A percentile compares a stretch with the other conserved stretches of the same genome.
Conservation (phyloP, 2,888 invertebrate species). For the Ophion ventricosus region DNA sequence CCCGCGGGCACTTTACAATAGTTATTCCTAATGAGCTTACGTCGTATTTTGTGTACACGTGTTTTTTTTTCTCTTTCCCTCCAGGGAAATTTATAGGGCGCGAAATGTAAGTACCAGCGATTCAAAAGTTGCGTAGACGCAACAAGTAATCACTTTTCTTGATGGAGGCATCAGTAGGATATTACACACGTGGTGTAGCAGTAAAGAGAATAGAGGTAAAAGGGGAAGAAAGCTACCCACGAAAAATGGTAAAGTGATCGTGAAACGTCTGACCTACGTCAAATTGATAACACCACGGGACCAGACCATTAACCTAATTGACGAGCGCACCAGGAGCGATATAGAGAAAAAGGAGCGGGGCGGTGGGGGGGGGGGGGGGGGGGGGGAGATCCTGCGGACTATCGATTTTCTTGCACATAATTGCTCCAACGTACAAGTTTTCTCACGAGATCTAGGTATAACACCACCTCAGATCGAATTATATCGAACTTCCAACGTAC, state of each 20-base stretch:
- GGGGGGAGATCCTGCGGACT: constrained; percentile 41
- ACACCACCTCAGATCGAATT: not conserved
- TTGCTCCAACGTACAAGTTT: not conserved
- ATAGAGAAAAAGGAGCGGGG: not conserved
- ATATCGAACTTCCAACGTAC: not conserved
- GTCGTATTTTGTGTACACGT: not conserved
- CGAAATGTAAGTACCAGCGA: constrained; percentile 20
- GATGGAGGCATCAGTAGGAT: constrained; percentile 38
- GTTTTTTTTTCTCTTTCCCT: constrained; percentile 31
- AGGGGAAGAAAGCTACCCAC: constrained; percentile 14
- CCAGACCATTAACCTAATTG: constrained; percentile 59
- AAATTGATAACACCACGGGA: constrained; percentile 44
- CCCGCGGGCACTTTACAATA: constrained; percentile 37
- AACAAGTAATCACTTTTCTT: constrained; percentile 51
- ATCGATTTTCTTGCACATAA: constrained; percentile 36
- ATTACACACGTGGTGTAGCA: constrained; percentile 3
- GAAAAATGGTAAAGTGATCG: constrained; percentile 44
- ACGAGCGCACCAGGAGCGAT: constrained; percentile 30
- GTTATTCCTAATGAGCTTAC: constrained; percentile 30
- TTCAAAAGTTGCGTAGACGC: constrained; percentile 33
- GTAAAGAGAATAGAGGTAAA: constrained; percentile 5
- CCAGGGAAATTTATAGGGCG: constrained; percentile 55
- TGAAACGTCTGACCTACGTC: constrained; percentile 51
- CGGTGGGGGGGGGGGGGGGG: not conserved
- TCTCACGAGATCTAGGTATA: not conserved